Conservation (phyloP, 2,113 vertebrate genomes). For the Daubentonia madagascariensis region DNA sequence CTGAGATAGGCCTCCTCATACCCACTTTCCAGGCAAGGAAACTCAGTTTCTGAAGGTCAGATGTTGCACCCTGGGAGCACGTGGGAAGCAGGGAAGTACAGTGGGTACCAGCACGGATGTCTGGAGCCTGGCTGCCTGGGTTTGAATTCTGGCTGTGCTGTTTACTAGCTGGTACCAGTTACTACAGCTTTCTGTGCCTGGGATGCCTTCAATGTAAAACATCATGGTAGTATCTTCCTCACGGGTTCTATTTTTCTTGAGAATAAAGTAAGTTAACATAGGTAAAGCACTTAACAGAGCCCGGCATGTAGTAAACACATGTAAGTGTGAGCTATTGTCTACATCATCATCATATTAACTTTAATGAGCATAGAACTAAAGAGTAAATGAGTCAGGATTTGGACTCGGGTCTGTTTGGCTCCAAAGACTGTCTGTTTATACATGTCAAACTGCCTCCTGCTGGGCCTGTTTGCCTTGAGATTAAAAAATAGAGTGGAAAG, state of each 20-base stretch:
- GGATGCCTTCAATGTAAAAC: neutral
- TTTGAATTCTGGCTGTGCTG: neutral
- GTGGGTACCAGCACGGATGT: neutral
- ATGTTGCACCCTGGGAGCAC: accelerated
- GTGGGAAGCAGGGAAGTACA: neutral
- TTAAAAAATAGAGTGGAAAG: neutral
- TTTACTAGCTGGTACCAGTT: neutral
- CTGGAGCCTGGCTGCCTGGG: neutral
- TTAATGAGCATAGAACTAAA: neutral
- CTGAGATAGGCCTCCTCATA: neutral
- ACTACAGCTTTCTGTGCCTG: neutral
- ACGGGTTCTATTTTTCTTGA: neutral
- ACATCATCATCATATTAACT: neutral
- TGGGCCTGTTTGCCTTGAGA: neutral
- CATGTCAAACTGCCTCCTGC: neutral
- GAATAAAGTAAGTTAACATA: neutral
- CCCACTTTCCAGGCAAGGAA: neutral
- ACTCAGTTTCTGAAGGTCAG: neutral
- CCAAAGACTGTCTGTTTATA: neutral
- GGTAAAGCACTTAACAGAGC: neutral
- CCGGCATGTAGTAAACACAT: neutral
- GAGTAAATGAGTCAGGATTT: neutral
- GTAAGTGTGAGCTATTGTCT: neutral
- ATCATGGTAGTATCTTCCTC: neutral
- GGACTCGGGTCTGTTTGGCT: neutral